Percentiles rank a stretch among this genome's conserved stretches.
Conservation (phyloP, 2,888 invertebrate genomes). For the Erynnis tages region DNA sequence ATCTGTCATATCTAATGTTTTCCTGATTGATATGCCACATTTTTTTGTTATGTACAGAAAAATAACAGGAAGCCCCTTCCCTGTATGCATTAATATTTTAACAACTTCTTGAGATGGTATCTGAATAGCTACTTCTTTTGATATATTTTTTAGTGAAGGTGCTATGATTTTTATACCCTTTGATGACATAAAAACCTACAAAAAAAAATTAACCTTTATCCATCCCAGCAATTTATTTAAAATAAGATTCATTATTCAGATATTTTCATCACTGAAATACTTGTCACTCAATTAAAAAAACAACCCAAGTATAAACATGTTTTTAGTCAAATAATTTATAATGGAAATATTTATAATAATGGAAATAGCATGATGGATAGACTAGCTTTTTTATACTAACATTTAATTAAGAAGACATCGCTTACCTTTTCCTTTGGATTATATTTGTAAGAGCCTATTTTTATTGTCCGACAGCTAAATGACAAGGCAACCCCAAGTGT, state of each 20-base stretch:
- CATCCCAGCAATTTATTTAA: neutral
- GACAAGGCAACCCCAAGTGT: slow-evolving; percentile 76
- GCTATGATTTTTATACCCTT: slow-evolving; percentile 83
- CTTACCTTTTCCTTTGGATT: slow-evolving; percentile 86
- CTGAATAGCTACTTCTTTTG: slow-evolving; percentile 82
- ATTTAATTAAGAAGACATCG: too few species aligned
- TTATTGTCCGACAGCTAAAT: slow-evolving; percentile 87
- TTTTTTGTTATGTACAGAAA: slow-evolving; percentile 88
- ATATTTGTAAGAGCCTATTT: slow-evolving; percentile 93
- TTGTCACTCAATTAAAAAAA: too few species aligned
- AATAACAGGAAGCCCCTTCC: slow-evolving; percentile 87
- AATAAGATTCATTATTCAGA: too few species aligned
- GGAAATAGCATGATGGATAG: too few species aligned
- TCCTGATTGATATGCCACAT: slow-evolving; percentile 86
- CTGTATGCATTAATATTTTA: slow-evolving; percentile 89
- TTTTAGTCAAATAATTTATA: too few species aligned
- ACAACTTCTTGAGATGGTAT: slow-evolving; percentile 87
- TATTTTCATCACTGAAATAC: too few species aligned
- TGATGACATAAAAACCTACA: slow-evolving; percentile 79
- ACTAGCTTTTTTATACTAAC: too few species aligned
- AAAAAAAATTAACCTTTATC: too few species aligned
- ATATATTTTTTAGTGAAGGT: slow-evolving; percentile 79
- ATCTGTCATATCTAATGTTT: slow-evolving; percentile 86
- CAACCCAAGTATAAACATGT: too few species aligned
- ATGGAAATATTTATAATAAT: too few species aligned